Evolutionary conservation across 1,140 invertebrate genomes (phyloP).

Genomic region (Temnothorax nylanderi): DNA sequence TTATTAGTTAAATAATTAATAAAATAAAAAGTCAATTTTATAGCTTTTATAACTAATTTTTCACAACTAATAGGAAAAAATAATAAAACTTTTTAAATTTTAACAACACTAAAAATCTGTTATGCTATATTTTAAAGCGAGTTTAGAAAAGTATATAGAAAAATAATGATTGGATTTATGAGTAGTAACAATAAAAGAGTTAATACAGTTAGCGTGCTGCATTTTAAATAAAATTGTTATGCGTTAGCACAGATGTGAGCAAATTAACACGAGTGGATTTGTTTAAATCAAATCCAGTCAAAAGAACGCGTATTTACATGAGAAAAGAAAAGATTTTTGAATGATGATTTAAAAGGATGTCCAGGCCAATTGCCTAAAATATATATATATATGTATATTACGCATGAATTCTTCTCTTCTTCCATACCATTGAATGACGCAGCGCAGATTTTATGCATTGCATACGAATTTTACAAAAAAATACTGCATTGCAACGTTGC

Average conservation of each 20-base stretch:
- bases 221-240: neutral
- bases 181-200: neutral
- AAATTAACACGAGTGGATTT: slow-evolving; percentile 40
- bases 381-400: neutral
- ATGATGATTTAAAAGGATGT: slow-evolving; percentile 43
- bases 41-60: no score
- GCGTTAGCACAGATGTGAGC: slow-evolving; percentile 6
- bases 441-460: slow-evolving; percentile 36
- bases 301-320: slow-evolving; percentile 4
- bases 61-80: neutral
- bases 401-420: slow-evolving; percentile 34
- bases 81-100: neutral
- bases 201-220: neutral
- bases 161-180: neutral
- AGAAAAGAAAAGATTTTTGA: slow-evolving; percentile 47
- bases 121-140: neutral
- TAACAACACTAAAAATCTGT: neutral
- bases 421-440: slow-evolving; percentile 1
- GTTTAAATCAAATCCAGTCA: slow-evolving; percentile 44
- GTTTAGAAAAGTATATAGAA: neutral
- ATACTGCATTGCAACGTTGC: neutral
- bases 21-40: no score
- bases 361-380: slow-evolving; percentile 3
- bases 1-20: no score
- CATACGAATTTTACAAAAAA: neutral